Evolutionary conservation across 2,888 invertebrate species (phyloP).

Genomic region (Achlya flavicornis): DNA sequence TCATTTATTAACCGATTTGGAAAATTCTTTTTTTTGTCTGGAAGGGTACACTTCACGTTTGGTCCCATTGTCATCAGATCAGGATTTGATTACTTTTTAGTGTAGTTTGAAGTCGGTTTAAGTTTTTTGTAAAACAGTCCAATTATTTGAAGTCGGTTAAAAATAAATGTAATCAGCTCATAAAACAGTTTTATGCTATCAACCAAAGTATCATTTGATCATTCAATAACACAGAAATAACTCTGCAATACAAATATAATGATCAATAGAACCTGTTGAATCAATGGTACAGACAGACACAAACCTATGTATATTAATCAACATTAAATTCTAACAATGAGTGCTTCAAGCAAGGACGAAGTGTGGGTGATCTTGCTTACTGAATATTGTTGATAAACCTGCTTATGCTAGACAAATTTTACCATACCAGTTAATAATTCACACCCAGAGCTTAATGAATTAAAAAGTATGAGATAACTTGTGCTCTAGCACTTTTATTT

Average conservation of each 20-base stretch:
- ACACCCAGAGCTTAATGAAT: no score
- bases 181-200: not conserved
- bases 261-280: slow-evolving; percentile 5
- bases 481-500: no score
- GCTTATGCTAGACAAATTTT: not conserved
- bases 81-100: no score
- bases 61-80: no score
- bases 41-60: no score
- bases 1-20: no score
- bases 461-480: no score
- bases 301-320: slow-evolving; percentile 1
- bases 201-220: not conserved
- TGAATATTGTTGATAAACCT: not conserved
- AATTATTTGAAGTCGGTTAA: no score
- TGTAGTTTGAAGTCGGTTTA: no score
- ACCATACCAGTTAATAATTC: not conserved
- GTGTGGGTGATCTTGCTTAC: not conserved
- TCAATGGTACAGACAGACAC: not conserved
- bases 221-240: not conserved
- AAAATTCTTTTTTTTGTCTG: no score
- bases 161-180: not conserved
- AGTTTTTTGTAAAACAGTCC: no score
- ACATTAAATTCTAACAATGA: slow-evolving; percentile 7
- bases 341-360: not conserved
- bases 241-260: not conserved